Conservation (phyloP, 2,888 invertebrate genomes). For the Ormyrus rosae region DNA sequence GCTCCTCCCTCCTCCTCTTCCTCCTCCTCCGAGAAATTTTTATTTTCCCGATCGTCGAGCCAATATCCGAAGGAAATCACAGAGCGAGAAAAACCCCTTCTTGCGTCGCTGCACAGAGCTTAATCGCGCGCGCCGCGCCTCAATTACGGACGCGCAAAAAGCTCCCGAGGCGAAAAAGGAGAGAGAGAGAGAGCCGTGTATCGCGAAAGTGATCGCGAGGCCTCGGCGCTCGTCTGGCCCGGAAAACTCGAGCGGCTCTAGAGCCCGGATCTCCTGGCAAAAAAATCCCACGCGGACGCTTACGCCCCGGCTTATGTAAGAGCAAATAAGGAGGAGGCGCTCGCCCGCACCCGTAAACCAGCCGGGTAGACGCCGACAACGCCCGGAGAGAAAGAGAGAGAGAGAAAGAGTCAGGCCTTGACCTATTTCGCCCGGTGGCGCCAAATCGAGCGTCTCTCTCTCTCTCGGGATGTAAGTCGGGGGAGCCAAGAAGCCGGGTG, state of each 20-base stretch:
- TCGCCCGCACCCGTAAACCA: background rate
- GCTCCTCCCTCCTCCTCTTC: background rate
- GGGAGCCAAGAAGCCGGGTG: no score
- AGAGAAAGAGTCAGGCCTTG: conserved; percentile 66
- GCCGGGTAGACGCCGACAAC: conserved; percentile 4
- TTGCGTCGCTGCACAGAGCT: no score
- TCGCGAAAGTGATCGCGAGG: no score
- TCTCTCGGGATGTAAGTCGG: no score
- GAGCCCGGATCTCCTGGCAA: background rate
- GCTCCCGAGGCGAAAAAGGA: no score
- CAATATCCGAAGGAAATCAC: no score
- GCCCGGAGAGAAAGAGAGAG: conserved; percentile 34
- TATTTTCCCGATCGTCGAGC: no score
- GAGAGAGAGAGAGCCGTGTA: no score
- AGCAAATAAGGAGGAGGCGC: background rate
- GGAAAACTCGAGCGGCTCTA: conserved; percentile 3
- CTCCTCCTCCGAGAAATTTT: background rate
- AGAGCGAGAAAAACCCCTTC: no score
- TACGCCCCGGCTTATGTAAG: conserved; percentile 30
- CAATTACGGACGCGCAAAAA: no score
- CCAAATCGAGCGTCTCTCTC: conserved; percentile 68
- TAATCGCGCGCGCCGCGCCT: no score
- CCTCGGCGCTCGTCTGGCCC: background rate
- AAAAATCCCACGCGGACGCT: background rate
- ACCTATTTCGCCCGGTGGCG: conserved; percentile 72